Conservation (phyloP, 2,113 vertebrate genomes). For the Nycticryphes semicollaris region DNA sequence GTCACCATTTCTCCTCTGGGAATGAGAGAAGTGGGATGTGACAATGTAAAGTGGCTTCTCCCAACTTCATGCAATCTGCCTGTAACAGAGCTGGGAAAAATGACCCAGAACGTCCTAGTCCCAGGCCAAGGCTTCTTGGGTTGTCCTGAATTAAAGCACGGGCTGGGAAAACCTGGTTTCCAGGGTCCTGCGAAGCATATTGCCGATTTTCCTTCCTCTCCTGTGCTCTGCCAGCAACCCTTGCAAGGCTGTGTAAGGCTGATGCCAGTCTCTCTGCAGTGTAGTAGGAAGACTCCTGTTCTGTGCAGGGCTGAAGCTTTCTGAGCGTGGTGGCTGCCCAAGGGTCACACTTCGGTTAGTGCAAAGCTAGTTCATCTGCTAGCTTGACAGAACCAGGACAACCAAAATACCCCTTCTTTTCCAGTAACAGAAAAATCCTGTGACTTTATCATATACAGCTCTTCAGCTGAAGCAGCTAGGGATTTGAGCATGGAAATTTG, state of each 20-base stretch:
- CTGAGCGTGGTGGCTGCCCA: fast-evolving
- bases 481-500: neutral
- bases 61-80: neutral
- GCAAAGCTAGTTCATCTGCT: neutral
- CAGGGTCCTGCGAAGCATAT: fast-evolving
- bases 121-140: neutral
- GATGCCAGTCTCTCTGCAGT: neutral
- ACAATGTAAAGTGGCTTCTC: neutral
- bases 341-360: neutral
- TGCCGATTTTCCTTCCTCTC: fast-evolving
- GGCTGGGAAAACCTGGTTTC: neutral
- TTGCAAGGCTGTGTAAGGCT: neutral
- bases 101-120: neutral
- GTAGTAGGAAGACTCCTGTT: fast-evolving
- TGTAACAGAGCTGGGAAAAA: neutral
- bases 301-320: too few relatives aligned
- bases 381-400: neutral
- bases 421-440: neutral
- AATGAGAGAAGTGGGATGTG: neutral
- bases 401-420: neutral
- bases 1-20: neutral
- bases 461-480: neutral
- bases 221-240: fast-evolving
- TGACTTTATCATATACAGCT: neutral
- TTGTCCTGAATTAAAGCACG: fast-evolving